phyloP scores from a whole-genome alignment of 2,797 vertebrate species.

The Spinus olivaceus region DNA sequence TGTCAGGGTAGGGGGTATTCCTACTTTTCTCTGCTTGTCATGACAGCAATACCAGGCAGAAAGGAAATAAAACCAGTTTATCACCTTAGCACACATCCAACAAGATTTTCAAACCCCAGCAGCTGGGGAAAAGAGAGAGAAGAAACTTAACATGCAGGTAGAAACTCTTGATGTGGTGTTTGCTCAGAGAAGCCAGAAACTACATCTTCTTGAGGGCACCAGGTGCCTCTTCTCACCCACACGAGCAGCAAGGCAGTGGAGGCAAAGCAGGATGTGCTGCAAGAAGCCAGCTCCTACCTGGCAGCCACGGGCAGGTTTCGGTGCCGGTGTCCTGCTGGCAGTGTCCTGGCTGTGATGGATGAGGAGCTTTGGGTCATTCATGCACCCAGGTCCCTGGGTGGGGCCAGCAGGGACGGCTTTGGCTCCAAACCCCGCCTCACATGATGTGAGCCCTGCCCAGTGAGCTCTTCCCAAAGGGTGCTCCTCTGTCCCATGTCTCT shows the following conservation, averaged over 20 bases:
- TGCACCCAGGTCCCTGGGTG: neutral
- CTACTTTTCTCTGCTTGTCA: neutral
- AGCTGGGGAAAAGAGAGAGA: neutral
- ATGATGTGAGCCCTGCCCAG: neutral
- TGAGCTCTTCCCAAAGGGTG: neutral
- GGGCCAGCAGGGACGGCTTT: neutral
- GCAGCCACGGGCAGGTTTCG: neutral
- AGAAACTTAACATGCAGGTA: neutral
- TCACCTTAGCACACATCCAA: neutral
- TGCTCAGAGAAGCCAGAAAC: neutral
- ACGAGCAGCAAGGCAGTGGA: neutral
- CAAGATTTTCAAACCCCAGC: neutral
- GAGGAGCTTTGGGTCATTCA: neutral
- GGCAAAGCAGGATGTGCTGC: neutral
- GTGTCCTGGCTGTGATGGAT: neutral
- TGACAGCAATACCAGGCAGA: neutral
- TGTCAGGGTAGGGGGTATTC: neutral
- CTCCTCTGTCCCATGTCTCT: neutral
- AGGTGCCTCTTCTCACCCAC: neutral
- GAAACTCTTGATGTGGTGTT: neutral
- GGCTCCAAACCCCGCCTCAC: neutral
- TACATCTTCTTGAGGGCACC: neutral
- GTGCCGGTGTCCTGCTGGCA: neutral
- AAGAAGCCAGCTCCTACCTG: constrained; percentile 5
- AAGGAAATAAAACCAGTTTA: neutral